Base-by-base conservation (phyloP, 2,797 vertebrate genomes). In the Falco rusticolus region DNA sequence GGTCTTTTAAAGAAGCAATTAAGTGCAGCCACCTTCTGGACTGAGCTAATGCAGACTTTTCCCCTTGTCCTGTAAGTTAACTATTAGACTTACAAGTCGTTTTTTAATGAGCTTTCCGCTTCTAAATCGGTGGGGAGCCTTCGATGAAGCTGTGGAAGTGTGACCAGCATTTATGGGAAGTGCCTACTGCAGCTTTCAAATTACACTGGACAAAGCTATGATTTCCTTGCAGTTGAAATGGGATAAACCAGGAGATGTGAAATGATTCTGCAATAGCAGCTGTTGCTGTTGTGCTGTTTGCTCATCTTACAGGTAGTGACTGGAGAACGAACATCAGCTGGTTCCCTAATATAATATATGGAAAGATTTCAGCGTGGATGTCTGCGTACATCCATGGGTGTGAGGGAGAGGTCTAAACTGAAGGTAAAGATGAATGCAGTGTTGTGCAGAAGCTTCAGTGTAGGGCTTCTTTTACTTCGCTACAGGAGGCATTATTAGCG, bases 1-100 rank as follows among this genome's bases (percentile, higher is more conserved):
- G 59, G 54, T 77, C 77, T 85, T 84, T 80, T 71, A 94, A 93
- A 93, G 90, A 85, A 71, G 74, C 61, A 77, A 87, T 95, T 96
- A 89, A 89, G 69, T 64, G 45, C 69, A 90, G 89, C 81, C 48
- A 70, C 61, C 51, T 92, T 94, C 89, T 90, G 63, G 54, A 78
- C 60, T 4, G 4, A 84, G 61, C 65, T 84, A 83, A 89, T 56
- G 29, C 50, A 91, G 75, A 41, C 16, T 72, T 94, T 57, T 89
- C 33, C 54, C 6, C 3, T 66, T 82, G 71, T 84, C 60, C 60
- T 94, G 3, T 57, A 69, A 80, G 72, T 84, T 96, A 76, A 70
- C 90, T 91, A 12, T 85, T 69, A 91, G 50, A 63, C 43, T 31
- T 87, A 39, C 59, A 59, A 66, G 90, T 92, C n/a, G 24, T 5